phyloP scores from a whole-genome alignment of 2,113 vertebrate genomes.

The Entomyzon cyanotis region DNA sequence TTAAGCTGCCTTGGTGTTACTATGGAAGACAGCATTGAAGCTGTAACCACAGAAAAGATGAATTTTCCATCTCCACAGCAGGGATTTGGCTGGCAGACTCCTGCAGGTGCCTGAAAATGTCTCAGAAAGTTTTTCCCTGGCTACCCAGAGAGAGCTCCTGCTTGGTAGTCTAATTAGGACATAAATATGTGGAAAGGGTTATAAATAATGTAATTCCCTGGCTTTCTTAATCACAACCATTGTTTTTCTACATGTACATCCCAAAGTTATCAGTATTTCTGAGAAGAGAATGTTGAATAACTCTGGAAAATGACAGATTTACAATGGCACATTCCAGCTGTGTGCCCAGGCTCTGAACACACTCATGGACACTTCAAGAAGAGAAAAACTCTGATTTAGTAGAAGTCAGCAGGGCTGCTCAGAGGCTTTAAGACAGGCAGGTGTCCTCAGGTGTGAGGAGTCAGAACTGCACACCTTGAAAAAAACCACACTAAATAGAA shows the following conservation, averaged over 20 bases:
- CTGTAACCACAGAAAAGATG: conserved; percentile 1
- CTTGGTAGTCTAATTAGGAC: background rate
- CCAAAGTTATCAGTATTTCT: background rate
- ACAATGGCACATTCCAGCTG: background rate
- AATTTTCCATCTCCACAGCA: conserved; percentile 19
- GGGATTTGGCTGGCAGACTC: background rate
- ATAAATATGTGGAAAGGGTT: background rate
- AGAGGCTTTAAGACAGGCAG: background rate
- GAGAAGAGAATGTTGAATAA: background rate
- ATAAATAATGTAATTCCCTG: background rate
- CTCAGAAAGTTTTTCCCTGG: background rate
- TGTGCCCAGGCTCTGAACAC: background rate
- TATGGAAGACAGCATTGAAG: background rate
- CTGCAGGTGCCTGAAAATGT: conserved; percentile 21
- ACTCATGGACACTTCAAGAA: background rate
- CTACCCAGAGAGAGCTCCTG: background rate
- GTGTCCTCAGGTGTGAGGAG: background rate
- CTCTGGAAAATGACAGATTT: background rate
- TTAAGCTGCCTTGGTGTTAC: background rate
- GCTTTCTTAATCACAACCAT: background rate
- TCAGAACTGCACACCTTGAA: background rate
- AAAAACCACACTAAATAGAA: background rate
- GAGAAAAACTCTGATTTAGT: background rate
- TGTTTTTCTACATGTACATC: background rate
- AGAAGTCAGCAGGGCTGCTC: background rate